A percentile compares a stretch with the other conserved stretches of the same genome.
phyloP scores from a whole-genome alignment of 2,113 vertebrate species.

The Hippocampus barbouri region DNA sequence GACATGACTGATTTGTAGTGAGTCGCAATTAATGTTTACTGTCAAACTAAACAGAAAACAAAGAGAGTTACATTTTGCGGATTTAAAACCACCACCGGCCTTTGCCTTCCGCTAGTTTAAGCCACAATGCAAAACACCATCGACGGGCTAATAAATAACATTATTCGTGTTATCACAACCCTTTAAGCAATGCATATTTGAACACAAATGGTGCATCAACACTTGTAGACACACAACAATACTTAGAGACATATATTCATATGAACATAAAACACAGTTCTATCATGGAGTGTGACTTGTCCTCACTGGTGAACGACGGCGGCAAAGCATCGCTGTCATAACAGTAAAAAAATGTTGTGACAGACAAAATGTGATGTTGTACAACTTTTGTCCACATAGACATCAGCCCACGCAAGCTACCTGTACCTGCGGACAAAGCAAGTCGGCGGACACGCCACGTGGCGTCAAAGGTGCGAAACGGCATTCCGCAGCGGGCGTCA shows the following conservation, averaged over 20 bases:
- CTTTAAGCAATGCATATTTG: neutral
- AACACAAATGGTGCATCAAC: neutral
- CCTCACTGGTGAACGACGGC: too few relatives aligned
- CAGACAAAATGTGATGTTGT: neutral
- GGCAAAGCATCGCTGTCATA: neutral
- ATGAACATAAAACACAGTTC: too few relatives aligned
- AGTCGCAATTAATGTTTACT: neutral
- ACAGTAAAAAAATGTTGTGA: neutral
- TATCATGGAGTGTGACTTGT: too few relatives aligned
- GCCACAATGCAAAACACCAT: too few relatives aligned
- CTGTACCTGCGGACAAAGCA: constrained; percentile 59
- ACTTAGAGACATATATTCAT: too few relatives aligned
- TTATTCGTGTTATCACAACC: too few relatives aligned
- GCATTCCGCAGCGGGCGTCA: constrained; percentile 79
- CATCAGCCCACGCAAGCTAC: constrained; percentile 33
- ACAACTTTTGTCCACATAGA: neutral
- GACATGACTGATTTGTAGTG: neutral
- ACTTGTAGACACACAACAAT: too few relatives aligned
- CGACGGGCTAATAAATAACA: too few relatives aligned
- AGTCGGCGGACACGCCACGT: constrained; percentile 68
- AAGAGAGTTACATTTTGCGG: too few relatives aligned
- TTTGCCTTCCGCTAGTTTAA: too few relatives aligned
- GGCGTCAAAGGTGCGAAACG: constrained; percentile 65
- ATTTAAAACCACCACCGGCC: too few relatives aligned
- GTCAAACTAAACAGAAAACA: neutral